These are phyloP conservation scores for Enteromius anoplus DNA, from an alignment of 2,797 vertebrate genomes.

Conservation along the genomic window DNA sequence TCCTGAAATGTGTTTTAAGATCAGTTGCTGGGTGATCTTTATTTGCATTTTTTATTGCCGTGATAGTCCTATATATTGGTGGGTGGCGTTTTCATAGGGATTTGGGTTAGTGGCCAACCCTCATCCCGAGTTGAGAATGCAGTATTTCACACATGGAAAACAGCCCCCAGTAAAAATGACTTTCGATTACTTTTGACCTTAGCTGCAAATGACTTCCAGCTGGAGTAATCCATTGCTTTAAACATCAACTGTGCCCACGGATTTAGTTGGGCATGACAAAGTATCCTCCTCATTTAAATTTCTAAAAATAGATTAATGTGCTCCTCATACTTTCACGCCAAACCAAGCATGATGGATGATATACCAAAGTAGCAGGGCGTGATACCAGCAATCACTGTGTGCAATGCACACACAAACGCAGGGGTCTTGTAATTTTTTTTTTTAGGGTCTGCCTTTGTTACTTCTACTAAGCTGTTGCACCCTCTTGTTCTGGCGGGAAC, in stretches of 20 bases:
- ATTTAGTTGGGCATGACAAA: constrained; percentile 47
- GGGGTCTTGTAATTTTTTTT: constrained; percentile 11
- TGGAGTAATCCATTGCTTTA: constrained; percentile 55
- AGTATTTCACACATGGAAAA: constrained; percentile 69
- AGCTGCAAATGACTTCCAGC: constrained; percentile 56
- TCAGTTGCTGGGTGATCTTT: background rate
- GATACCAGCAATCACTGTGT: background rate
- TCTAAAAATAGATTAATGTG: constrained; percentile 56
- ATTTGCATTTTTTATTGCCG: background rate
- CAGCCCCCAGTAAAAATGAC: constrained; percentile 73
- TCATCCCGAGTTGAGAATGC: constrained; percentile 22
- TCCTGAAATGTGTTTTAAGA: background rate
- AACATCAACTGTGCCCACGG: constrained; percentile 45
- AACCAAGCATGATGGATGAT: constrained; percentile 48
- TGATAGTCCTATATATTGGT: background rate
- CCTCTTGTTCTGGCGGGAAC: constrained; percentile 37
- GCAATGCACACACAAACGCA: background rate
- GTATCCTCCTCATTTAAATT: constrained; percentile 39
- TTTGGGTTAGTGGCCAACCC: constrained; percentile 33
- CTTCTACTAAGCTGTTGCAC: constrained; percentile 24
- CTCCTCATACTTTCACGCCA: constrained; percentile 42
- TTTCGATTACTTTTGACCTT: constrained; percentile 75
- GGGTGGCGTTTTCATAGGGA: constrained; percentile 28
- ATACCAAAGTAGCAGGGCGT: background rate
- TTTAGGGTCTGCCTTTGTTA: constrained; percentile 24